Base-by-base conservation (phyloP, 2,113 vertebrate genomes). In the Podarcis raffonei region DNA sequence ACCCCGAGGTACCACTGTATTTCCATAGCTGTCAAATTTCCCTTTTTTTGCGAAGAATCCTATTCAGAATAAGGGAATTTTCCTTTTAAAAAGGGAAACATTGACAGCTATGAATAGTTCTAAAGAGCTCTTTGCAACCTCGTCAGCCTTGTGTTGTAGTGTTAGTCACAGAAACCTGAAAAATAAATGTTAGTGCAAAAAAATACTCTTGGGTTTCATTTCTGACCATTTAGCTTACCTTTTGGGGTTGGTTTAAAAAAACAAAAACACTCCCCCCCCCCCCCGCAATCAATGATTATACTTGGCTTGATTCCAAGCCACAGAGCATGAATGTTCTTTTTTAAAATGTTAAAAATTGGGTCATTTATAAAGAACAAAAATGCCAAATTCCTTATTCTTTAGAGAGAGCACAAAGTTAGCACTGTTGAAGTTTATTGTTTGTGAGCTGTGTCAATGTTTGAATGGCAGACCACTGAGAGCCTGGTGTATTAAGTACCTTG, bases 121-220 rank as follows among this genome's bases (percentile, higher is more conserved):
- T 39, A 16, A 1, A 15, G 0, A 1, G 1, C 2, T 25, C 89
- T 80, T 72, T 82, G 35, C 57, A 77, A 68, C 74, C 27, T 78
- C 39, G 82, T 84, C 57, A 92, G 53, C 79, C 2, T 27, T 86
- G 75, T 81, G 27, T 77, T 89, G 81, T 84, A 30, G 81, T 11
- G 53, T 89, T 66, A 68, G 18, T 39, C 4, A 0, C 68, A 0
- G 1, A 1, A 48, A 25, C 7, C 57, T 57, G 4, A 35, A 91
- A 93, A 91, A 4, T n/a, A 78, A 79, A 22, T 39, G 59, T 3
- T 76, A 35, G 39, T 83, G n/a, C 69, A 88, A 62, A 71, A 9
- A 2, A n/a, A 86, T 42, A 32, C 30, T 86, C 25, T 30, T 83
- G 75, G 86, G 42, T 74, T 30, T 87, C 2, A 1, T 74, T 66